Conservation (phyloP, 2,888 invertebrate genomes). For the Morpho helenor region DNA sequence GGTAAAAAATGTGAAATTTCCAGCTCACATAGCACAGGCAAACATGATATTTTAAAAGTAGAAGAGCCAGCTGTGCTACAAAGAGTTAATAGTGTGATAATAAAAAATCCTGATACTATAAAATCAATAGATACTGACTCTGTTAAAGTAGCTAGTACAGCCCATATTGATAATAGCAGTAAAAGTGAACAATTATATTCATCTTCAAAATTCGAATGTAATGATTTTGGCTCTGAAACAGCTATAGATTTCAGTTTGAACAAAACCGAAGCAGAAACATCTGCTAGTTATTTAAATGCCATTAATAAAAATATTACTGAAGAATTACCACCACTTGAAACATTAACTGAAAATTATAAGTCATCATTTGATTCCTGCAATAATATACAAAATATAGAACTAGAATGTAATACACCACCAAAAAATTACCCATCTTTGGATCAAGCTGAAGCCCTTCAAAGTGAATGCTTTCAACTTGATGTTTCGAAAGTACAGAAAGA, state of each 20-base stretch:
- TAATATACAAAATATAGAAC: background rate
- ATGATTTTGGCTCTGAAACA: conserved; percentile 31
- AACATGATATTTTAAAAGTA: conserved; percentile 6
- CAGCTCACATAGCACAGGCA: conserved; percentile 14
- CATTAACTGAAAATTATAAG: background rate
- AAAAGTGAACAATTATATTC: background rate
- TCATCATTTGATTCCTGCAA: background rate
- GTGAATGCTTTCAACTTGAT: background rate
- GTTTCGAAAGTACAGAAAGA: background rate
- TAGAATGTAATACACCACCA: background rate
- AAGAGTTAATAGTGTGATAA: conserved; percentile 70
- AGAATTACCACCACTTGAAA: conserved; percentile 2
- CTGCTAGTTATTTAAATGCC: conserved; percentile 25
- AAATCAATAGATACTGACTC: conserved; percentile 40
- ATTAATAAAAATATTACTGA: background rate
- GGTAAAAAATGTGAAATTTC: conserved; percentile 37
- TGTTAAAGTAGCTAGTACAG: conserved; percentile 13
- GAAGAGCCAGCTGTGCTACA: conserved; percentile 9
- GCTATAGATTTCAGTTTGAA: conserved; percentile 61
- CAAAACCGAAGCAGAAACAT: conserved; percentile 33
- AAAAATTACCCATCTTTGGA: background rate
- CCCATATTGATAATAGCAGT: conserved; percentile 4
- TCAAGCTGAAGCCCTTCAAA: background rate
- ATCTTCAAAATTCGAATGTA: conserved; percentile 5
- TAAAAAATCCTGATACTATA: conserved; percentile 67